Evolutionary conservation across 2,888 invertebrate genomes (phyloP).

Genomic region (Mechanitis mazaeus): DNA sequence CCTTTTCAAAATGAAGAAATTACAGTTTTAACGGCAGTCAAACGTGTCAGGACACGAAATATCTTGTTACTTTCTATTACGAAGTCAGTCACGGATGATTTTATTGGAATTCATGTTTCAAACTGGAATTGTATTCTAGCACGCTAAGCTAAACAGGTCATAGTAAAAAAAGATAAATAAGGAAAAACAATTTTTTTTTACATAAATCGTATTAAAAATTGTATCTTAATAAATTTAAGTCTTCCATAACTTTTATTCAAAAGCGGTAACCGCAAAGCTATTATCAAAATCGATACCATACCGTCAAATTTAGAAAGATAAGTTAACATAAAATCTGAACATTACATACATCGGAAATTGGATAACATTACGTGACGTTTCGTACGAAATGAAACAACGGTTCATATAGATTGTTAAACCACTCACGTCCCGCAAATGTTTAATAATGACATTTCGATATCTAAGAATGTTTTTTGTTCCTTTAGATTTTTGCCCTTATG

Average conservation of each 20-base stretch:
- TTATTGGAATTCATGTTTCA: slow-evolving; percentile 12
- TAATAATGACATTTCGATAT: slow-evolving; percentile 39
- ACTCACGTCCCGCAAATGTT: slow-evolving; percentile 39
- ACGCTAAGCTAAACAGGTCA: slow-evolving; percentile 6
- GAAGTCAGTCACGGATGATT: slow-evolving; percentile 19
- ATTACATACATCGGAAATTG: slow-evolving; percentile 35
- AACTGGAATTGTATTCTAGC: slow-evolving; percentile 9
- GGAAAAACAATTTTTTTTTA: background rate
- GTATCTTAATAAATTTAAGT: too few species aligned
- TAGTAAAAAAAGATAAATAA: background rate
- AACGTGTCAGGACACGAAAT: slow-evolving; percentile 23
- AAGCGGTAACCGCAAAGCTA: too few species aligned
- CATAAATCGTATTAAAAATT: too few species aligned
- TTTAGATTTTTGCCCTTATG: slow-evolving; percentile 8
- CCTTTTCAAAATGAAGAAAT: slow-evolving; percentile 18
- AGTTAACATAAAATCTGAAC: slow-evolving; percentile 28
- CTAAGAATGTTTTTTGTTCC: slow-evolving; percentile 14
- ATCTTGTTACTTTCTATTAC: slow-evolving; percentile 24
- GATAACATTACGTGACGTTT: slow-evolving; percentile 38
- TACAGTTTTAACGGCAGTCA: slow-evolving; percentile 21
- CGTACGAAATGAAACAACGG: slow-evolving; percentile 35
- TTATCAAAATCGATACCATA: background rate
- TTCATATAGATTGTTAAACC: slow-evolving; percentile 33
- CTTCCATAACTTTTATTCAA: too few species aligned
- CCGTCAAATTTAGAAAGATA: slow-evolving; percentile 16